Conservation (phyloP, 2,113 vertebrate species). For the Grantiella picta region DNA sequence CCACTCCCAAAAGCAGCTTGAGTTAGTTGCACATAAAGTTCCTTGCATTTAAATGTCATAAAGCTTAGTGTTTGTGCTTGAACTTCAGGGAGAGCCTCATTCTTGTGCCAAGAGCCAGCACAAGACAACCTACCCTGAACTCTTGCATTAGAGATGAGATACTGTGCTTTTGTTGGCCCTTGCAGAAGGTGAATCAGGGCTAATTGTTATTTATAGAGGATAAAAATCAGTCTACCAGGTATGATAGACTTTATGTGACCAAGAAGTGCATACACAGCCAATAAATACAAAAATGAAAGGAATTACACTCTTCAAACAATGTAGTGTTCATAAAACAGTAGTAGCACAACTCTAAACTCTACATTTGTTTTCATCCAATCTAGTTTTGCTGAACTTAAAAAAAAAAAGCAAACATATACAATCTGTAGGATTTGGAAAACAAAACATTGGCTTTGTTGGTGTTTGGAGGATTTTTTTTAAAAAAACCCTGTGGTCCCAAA, state of each 20-base stretch:
- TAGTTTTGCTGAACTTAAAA: not conserved
- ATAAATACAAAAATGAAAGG: constrained; percentile 32
- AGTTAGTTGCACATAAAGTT: constrained; percentile 13
- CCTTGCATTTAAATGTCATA: not conserved
- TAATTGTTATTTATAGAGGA: not conserved
- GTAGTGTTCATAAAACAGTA: constrained; percentile 11
- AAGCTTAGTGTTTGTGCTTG: constrained; percentile 4
- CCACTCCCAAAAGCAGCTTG: not conserved
- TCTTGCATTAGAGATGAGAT: not conserved
- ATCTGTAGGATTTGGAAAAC: not conserved
- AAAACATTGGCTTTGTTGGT: not conserved
- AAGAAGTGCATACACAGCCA: not conserved
- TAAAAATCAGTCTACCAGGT: not conserved
- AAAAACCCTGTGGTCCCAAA: not conserved
- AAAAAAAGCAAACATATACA: not conserved
- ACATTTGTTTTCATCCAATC: not conserved
- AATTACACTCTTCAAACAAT: not conserved
- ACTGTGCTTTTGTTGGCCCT: not conserved
- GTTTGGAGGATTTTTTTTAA: not conserved
- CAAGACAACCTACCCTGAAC: not conserved
- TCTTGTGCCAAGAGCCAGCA: not conserved
- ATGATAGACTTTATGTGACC: not conserved
- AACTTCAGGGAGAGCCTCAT: not conserved
- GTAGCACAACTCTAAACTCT: not conserved
- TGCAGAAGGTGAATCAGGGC: not conserved